Evolutionary conservation across 2,888 invertebrate genomes (phyloP), one percentile per base, ranked within the genome.

Genomic region (Cryptops parisi): DNA sequence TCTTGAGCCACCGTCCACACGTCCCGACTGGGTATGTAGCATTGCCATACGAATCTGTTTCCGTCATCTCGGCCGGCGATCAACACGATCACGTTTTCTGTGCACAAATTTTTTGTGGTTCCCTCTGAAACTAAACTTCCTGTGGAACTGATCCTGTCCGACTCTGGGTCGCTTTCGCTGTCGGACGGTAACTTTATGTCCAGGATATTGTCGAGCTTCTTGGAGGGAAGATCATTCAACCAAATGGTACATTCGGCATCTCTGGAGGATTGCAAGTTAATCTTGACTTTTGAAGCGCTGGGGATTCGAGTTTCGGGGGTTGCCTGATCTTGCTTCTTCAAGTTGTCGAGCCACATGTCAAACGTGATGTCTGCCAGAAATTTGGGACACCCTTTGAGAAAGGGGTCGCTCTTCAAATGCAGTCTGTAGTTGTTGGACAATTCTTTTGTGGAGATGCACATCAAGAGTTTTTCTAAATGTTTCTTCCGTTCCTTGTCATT

Each of bases 41-140:
- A 9, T 5, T 49, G 49, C 6, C 23, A 6, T 2, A 49, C 39
- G 17, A 39, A 39, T 38, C 49, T n/a, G 39, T 49, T 49, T 9
- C 23, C 49, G 5, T 49, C 49, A 38, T 49, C 49, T 15, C 49
- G 49, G 17, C 49, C 49, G 15, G 49, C 49, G 12, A 49, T 23
- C n/a, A 49, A 22, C 3, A 49, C 43, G 5, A 21, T 41, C n/a
- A n/a, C n/a, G n/a, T n/a, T n/a, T n/a, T n/a, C n/a, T n/a, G n/a
- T n/a, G n/a, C n/a, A n/a, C n/a, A n/a, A n/a, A n/a, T n/a, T n/a
- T n/a, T n/a, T n/a, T 12, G 43, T 41, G 43, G 9, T 6, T 6
- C 19, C 6, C 19, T 21, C 43, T 41, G 6, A 6, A n/a, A n/a
- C 6, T 21, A n/a, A 21, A 5, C 6, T 41, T 12, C 17, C 5